phyloP scores from a whole-genome alignment of 2,888 invertebrate genomes.

The Venustoraphidia nigricollis region DNA sequence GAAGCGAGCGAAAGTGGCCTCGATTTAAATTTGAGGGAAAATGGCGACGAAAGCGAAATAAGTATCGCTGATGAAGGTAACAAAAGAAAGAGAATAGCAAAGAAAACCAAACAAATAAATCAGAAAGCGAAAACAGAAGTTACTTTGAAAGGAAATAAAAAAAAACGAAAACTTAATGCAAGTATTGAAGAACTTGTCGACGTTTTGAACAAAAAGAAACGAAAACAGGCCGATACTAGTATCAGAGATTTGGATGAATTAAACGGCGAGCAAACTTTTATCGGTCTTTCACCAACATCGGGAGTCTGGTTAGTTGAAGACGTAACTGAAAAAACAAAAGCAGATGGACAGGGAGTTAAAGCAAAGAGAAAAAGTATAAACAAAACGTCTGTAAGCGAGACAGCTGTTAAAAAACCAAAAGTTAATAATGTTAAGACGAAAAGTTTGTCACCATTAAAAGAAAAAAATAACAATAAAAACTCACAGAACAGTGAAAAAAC shows the following conservation, averaged over 20 bases:
- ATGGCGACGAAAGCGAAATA: constrained; percentile 7
- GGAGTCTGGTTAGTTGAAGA: constrained; percentile 9
- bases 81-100: constrained; percentile 11
- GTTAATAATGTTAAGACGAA: background rate
- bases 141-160: too few relatives aligned
- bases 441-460: background rate
- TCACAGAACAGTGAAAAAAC: background rate
- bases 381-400: background rate
- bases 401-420: background rate
- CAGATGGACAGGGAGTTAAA: constrained; percentile 13
- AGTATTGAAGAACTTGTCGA: too few relatives aligned
- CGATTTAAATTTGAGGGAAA: constrained; percentile 17
- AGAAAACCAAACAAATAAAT: constrained; percentile 10
- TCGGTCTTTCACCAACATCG: background rate
- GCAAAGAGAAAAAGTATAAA: background rate
- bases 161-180: too few relatives aligned
- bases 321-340: constrained; percentile 18
- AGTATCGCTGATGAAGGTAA: constrained; percentile 12
- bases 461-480: constrained; percentile 3
- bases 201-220: too few relatives aligned
- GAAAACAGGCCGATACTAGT: too few relatives aligned
- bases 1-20: background rate
- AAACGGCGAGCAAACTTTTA: background rate
- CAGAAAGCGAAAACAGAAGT: constrained; percentile 6
- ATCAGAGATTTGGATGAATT: constrained; percentile 9